These are phyloP conservation scores for Netelia melanura DNA, from an alignment of 2,888 invertebrate genomes.

Conservation along the genomic window DNA sequence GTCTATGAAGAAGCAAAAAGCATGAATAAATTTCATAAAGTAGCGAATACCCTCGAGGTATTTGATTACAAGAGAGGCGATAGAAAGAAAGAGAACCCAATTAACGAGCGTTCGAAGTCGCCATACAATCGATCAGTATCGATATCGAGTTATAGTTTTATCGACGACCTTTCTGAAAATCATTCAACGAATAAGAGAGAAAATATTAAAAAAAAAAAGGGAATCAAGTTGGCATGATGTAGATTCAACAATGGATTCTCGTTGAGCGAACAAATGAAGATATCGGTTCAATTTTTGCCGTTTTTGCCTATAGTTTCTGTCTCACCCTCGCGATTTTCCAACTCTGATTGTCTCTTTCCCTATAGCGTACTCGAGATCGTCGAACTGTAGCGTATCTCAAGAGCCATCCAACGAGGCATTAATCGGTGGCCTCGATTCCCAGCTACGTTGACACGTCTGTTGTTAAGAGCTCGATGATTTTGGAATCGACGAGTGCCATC, in stretches of 20 bases:
- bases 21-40: slow-evolving; percentile 9
- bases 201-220: not conserved
- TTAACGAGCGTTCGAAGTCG: slow-evolving; percentile 27
- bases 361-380: not conserved
- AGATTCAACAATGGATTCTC: slow-evolving; percentile 48
- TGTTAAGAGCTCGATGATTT: slow-evolving; percentile 6
- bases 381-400: not conserved
- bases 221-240: slow-evolving; percentile 22
- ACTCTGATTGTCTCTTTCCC: not conserved
- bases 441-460: slow-evolving; percentile 1
- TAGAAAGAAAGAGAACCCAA: slow-evolving; percentile 17
- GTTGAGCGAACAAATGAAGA: not conserved
- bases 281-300: not conserved
- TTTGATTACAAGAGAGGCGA: slow-evolving; percentile 32
- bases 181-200: not conserved
- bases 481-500: not conserved
- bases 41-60: slow-evolving; percentile 40
- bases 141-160: slow-evolving; percentile 45
- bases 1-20: not conserved
- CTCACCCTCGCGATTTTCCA: not conserved
- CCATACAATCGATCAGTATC: slow-evolving; percentile 35
- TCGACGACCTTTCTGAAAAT: slow-evolving; percentile 8
- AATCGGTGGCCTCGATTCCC: slow-evolving; percentile 3
- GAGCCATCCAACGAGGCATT: slow-evolving; percentile 14
- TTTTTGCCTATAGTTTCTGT: not conserved